Evolutionary conservation across 2,113 vertebrate genomes (phyloP), one percentile per base, ranked within the genome.

Genomic region (Stigmatopora argus): DNA sequence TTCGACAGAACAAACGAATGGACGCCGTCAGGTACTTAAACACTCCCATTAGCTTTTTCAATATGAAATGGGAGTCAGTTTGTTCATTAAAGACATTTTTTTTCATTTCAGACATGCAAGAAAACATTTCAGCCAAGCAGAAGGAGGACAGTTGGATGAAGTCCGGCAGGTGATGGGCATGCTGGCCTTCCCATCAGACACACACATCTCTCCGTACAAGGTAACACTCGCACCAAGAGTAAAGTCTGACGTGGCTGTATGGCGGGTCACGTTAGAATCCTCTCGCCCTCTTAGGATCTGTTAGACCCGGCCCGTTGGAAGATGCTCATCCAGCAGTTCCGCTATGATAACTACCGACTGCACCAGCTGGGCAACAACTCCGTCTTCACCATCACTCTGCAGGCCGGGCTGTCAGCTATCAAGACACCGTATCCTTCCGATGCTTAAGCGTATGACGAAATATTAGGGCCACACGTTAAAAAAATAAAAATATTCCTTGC

Each of bases 101-200:
- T 31, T 31, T 31, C 26, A 34, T 75, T 2, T 79, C 88, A 99
- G 97, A 89, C 97, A 99, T 64, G 97, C 97, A 17, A 92, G 96
- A 71, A 99, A 98, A 83, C 97, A 99, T 82, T 98, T 99, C 91
- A 98, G 96, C 72, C 96, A 98, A 83, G 97, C 97, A 23, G 97
- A 99, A 70, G 97, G 97, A 0, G 95, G 94, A 65, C 97, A 99
- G 89, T 78, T 99, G 91, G 97, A 99, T 60, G 97, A 99, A 80
- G 97, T 99, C 55, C 94, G 96, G 65, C 97, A 98, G 88, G 96
- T 95, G 90, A 99, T 99, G 97, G 97, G 97, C 70, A 99, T 99
- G 97, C 86, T 99, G 89, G 97, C 97, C 65, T 99, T 99, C 83
- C 97, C 97, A 35, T 97, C 96, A 3, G 97, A 99, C 77, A 99